These are phyloP conservation scores for Apamea monoglypha DNA, from an alignment of 2,888 invertebrate species.

Conservation along the genomic window DNA sequence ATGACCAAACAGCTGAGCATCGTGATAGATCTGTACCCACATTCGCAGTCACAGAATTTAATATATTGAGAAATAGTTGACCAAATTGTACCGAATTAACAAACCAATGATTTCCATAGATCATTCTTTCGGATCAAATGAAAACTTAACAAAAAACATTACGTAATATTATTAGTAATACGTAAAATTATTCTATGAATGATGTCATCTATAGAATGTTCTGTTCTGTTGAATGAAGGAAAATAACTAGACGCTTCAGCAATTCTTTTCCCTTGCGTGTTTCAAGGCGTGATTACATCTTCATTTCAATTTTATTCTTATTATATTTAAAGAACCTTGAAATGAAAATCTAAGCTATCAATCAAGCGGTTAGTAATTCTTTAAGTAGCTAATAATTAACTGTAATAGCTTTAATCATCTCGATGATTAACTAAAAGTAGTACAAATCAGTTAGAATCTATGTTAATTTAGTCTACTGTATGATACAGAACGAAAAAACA, in stretches of 20 bases:
- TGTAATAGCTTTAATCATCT: background rate
- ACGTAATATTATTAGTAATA: background rate
- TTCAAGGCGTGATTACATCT: conserved; percentile 28
- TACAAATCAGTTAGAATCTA: background rate
- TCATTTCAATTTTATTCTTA: conserved; percentile 28
- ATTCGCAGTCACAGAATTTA: background rate
- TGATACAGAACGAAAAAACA: background rate
- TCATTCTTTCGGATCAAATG: background rate
- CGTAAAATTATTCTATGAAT: background rate
- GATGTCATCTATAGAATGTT: conserved; percentile 4
- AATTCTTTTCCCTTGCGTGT: conserved; percentile 16
- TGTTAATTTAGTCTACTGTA: background rate
- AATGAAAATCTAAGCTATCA: conserved; percentile 17
- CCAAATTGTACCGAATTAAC: background rate
- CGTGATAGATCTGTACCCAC: background rate
- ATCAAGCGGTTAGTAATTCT: conserved; percentile 8
- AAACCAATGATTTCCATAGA: background rate
- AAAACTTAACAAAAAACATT: conserved; percentile 7
- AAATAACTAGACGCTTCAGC: conserved; percentile 14
- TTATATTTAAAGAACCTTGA: conserved; percentile 28
- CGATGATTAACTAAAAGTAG: background rate
- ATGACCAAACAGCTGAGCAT: too few species aligned
- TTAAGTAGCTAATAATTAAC: background rate
- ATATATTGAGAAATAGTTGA: background rate
- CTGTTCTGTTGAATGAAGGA: conserved; percentile 1